A percentile compares a stretch with the other conserved stretches of the same genome.
phyloP scores from a whole-genome alignment of 2,888 invertebrate species.

The Schizotus pectinicornis region DNA sequence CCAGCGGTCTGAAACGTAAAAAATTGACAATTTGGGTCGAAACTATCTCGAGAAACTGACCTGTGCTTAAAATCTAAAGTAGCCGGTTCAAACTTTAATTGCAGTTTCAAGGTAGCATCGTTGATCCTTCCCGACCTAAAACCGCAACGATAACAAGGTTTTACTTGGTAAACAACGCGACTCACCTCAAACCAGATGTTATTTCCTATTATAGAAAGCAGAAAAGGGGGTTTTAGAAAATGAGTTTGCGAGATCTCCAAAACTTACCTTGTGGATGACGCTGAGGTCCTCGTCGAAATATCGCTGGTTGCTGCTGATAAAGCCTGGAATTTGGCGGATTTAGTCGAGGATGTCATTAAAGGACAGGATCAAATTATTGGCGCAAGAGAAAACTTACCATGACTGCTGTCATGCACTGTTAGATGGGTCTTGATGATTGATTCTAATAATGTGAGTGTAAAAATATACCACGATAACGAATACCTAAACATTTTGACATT shows the following conservation, averaged over 20 bases:
- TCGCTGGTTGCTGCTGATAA: conserved; percentile 73
- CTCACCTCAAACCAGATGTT: conserved; percentile 51
- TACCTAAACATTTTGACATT: conserved; percentile 58
- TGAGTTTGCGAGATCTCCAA: background rate
- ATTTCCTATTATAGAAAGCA: conserved; percentile 51
- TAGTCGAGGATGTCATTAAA: conserved; percentile 31
- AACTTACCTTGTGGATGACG: conserved; percentile 62
- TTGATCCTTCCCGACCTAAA: conserved; percentile 35
- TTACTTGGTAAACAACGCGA: background rate
- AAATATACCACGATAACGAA: conserved; percentile 68
- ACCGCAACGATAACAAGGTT: conserved; percentile 4
- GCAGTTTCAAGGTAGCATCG: conserved; percentile 55
- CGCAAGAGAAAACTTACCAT: conserved; percentile 64
- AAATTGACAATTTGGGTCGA: background rate
- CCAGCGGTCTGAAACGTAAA: conserved; percentile 71
- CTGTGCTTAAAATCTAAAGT: conserved; percentile 74
- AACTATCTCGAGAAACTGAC: conserved; percentile 51
- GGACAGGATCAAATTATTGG: conserved; percentile 19
- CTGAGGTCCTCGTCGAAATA: conserved; percentile 71
- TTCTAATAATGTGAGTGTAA: conserved; percentile 71
- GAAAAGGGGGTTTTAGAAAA: conserved; percentile 14
- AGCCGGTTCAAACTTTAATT: conserved; percentile 69
- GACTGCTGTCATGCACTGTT: conserved; percentile 75
- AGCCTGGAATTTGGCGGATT: conserved; percentile 63
- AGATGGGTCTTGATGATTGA: conserved; percentile 71